Evolutionary conservation across 2,113 vertebrate species (phyloP).

Genomic region (Catagonus wagneri): DNA sequence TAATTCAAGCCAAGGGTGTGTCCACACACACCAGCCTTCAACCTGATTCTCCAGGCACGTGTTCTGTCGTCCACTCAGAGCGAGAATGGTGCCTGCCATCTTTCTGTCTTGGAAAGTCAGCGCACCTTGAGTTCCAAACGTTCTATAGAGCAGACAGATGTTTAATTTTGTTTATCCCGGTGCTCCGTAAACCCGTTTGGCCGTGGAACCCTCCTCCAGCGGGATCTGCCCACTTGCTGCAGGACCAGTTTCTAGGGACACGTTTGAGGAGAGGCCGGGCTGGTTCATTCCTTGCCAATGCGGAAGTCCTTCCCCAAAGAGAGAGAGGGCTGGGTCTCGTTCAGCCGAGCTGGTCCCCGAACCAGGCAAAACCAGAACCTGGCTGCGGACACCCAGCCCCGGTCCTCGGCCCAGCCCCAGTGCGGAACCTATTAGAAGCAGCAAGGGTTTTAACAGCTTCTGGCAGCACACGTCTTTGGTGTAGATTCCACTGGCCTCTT

Average conservation of each 20-base stretch:
- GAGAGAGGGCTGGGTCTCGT: not conserved
- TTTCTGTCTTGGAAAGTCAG: not conserved
- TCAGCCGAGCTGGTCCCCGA: not conserved
- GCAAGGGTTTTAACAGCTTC: not conserved
- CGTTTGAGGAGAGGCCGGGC: not conserved
- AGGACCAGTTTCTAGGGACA: conserved; percentile 7
- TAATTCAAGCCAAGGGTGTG: not conserved
- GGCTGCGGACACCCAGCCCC: not conserved
- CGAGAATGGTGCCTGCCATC: not conserved
- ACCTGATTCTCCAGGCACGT: not conserved
- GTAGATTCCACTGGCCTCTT: not conserved
- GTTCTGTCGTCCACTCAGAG: not conserved
- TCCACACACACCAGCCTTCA: not conserved
- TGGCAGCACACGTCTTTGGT: not conserved
- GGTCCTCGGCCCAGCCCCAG: not conserved
- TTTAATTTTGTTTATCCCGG: conserved; percentile 22
- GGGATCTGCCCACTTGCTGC: not conserved
- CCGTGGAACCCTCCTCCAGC: not conserved
- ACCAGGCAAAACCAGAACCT: not conserved
- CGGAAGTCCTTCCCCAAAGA: not conserved
- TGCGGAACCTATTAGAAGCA: not conserved
- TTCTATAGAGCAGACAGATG: not conserved
- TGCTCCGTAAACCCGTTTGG: not conserved
- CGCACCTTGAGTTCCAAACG: not conserved
- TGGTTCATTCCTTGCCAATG: not conserved